Evolutionary conservation across 2,797 vertebrate genomes (phyloP).

Genomic region (Poeciliopsis turneri): DNA sequence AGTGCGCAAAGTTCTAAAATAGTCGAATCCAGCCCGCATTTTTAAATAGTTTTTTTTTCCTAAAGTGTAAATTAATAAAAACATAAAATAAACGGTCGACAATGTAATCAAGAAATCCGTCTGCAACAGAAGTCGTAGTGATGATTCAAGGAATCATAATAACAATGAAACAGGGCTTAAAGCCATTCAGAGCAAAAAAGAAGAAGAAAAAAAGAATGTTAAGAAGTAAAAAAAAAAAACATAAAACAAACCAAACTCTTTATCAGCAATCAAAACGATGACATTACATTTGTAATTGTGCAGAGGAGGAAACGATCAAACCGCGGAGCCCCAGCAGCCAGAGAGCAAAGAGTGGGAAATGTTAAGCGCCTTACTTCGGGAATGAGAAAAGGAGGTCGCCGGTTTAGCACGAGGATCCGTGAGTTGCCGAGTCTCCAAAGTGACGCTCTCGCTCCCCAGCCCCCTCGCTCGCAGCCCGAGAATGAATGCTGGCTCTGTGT

Average conservation of each 20-base stretch:
- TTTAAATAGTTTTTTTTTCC: too few species aligned
- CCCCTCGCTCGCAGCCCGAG: slow-evolving; percentile 73
- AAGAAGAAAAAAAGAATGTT: too few species aligned
- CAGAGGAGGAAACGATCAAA: slow-evolving; percentile 8
- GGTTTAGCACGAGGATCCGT: slow-evolving; percentile 76
- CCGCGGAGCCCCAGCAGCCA: slow-evolving; percentile 33
- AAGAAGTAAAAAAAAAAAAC: neutral
- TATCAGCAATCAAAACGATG: neutral
- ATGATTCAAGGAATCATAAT: neutral
- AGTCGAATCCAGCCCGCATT: neutral
- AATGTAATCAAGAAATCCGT: neutral
- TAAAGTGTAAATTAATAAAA: neutral
- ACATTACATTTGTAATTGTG: slow-evolving; percentile 14
- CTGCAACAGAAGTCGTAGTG: neutral
- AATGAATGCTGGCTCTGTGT: slow-evolving; percentile 87
- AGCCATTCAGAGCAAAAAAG: neutral
- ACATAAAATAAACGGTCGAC: slow-evolving; percentile 1
- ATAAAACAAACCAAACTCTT: neutral
- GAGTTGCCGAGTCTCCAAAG: slow-evolving; percentile 75
- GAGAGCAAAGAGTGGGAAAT: slow-evolving; percentile 61
- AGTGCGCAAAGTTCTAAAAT: neutral
- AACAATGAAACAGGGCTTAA: neutral
- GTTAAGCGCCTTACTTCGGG: slow-evolving; percentile 80
- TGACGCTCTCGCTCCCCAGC: slow-evolving; percentile 81
- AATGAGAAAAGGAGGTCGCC: slow-evolving; percentile 76